phyloP scores from a whole-genome alignment of 2,797 vertebrate genomes.

The Telmatherina bonti region DNA sequence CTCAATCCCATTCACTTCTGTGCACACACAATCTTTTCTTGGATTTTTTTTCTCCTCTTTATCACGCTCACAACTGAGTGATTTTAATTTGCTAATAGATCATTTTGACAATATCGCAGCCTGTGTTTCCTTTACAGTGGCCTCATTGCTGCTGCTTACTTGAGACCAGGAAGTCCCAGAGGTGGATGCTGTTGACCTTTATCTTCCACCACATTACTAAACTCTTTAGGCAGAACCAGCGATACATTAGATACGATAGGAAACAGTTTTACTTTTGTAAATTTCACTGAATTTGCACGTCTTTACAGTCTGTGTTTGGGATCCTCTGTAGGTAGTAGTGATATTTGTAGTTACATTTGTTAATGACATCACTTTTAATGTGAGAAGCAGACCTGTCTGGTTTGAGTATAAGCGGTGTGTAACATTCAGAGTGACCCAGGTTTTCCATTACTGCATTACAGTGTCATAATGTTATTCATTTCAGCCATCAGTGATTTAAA shows the following conservation, averaged over 20 bases:
- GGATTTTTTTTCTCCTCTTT: neutral
- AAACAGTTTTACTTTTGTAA: slow-evolving; percentile 11
- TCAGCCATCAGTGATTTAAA: neutral
- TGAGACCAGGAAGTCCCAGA: slow-evolving; percentile 29
- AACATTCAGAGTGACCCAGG: neutral
- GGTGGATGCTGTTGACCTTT: slow-evolving; percentile 51
- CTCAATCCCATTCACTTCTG: slow-evolving; percentile 19
- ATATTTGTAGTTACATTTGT: slow-evolving; percentile 20
- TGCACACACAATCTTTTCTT: slow-evolving; percentile 10
- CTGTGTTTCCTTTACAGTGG: slow-evolving; percentile 9
- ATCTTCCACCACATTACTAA: slow-evolving; percentile 31
- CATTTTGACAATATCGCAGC: slow-evolving; percentile 65
- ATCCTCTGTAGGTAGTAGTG: neutral
- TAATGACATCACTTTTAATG: slow-evolving; percentile 21
- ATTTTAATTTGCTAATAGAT: slow-evolving; percentile 73
- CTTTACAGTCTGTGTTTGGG: neutral
- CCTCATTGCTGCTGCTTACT: slow-evolving; percentile 22
- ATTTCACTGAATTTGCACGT: neutral
- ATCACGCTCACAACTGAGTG: slow-evolving; percentile 31
- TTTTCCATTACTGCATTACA: neutral
- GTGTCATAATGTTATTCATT: neutral
- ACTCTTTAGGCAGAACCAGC: slow-evolving; percentile 39
- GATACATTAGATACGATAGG: slow-evolving; percentile 2
- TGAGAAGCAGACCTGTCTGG: neutral
- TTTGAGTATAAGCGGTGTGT: neutral